phyloP scores from a whole-genome alignment of 2,113 vertebrate genomes.

The Bubalus kerabau region DNA sequence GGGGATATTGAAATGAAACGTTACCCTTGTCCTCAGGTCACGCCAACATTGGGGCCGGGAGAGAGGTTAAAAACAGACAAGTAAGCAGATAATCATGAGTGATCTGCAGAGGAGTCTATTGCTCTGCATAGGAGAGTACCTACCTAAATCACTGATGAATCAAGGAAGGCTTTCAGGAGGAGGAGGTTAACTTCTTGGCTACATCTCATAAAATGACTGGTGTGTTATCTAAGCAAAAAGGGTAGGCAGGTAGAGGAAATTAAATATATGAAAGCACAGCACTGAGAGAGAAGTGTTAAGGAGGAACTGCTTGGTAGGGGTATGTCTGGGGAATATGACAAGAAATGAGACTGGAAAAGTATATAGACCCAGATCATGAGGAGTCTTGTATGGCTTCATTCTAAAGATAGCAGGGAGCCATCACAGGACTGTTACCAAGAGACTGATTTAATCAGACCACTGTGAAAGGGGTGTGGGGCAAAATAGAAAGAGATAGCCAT shows the following conservation, averaged over 20 bases:
- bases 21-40: neutral
- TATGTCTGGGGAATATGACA: neutral
- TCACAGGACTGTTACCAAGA: neutral
- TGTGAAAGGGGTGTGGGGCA: neutral
- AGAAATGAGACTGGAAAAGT: neutral
- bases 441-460: neutral
- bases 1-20: neutral
- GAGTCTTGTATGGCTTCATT: neutral
- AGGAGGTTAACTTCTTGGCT: neutral
- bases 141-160: neutral
- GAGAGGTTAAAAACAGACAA: neutral
- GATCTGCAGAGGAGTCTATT: neutral
- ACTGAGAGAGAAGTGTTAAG: neutral
- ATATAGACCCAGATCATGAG: neutral
- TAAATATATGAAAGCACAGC: neutral
- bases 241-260: neutral
- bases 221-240: neutral
- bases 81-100: neutral
- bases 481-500: neutral
- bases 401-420: neutral
- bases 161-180: neutral
- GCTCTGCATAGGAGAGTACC: neutral
- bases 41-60: neutral
- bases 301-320: neutral
- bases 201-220: neutral